Evolutionary conservation across 2,888 invertebrate species (phyloP).

Genomic region (Callyntrura sp.): DNA sequence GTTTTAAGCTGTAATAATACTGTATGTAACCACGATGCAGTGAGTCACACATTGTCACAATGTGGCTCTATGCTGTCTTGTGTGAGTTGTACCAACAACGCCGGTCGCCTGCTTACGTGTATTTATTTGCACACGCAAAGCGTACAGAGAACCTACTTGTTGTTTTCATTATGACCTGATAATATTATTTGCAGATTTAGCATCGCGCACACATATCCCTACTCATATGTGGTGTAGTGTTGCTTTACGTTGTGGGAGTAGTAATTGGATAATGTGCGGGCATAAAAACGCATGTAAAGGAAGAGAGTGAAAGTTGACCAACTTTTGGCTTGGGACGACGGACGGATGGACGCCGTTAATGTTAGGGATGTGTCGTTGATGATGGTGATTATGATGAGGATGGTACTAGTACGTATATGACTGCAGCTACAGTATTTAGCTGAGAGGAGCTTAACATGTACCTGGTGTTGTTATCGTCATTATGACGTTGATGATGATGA

Average conservation of each 20-base stretch:
- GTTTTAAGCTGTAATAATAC: too few relatives aligned
- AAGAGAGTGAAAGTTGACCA: slow-evolving; percentile 82
- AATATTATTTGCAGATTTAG: slow-evolving; percentile 40
- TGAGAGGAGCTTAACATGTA: not conserved
- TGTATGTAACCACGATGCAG: too few relatives aligned
- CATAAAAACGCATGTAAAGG: slow-evolving; percentile 29
- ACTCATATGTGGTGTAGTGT: not conserved
- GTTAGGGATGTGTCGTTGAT: not conserved
- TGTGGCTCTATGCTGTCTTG: too few relatives aligned
- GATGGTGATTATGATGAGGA: not conserved
- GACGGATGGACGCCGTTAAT: not conserved
- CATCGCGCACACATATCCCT: not conserved
- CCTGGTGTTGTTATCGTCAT: not conserved
- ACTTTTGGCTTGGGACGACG: slow-evolving; percentile 60
- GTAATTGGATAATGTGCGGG: slow-evolving; percentile 6
- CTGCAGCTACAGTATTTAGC: not conserved
- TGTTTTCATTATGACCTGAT: not conserved
- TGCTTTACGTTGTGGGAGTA: slow-evolving; percentile 33
- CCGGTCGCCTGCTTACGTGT: too few relatives aligned
- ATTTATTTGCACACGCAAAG: not conserved
- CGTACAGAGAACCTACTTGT: not conserved
- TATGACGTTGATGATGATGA: not conserved
- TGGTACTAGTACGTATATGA: not conserved
- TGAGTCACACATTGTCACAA: too few relatives aligned
- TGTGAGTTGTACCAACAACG: too few relatives aligned